Evolutionary conservation across 2,797 vertebrate species (phyloP).

Genomic region (Graptemys geographica): DNA sequence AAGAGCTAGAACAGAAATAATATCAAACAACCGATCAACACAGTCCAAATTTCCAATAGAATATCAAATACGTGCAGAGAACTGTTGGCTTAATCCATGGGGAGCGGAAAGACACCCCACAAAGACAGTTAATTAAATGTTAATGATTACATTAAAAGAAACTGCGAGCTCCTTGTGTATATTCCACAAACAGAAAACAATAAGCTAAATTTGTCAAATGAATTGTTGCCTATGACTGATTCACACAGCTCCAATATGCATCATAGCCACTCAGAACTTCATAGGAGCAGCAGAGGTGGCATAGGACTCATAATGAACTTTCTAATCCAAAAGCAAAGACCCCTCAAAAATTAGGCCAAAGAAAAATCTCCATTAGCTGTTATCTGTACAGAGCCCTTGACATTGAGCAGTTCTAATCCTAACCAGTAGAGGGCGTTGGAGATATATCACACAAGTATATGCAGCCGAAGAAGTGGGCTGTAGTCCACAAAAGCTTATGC

Average conservation of each 20-base stretch:
- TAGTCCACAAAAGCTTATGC: too few relatives aligned
- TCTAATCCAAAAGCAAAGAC: not conserved
- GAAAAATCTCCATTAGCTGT: not conserved
- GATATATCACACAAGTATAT: not conserved
- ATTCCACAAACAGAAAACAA: not conserved
- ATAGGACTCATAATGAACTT: not conserved
- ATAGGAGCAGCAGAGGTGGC: not conserved
- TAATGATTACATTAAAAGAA: not conserved
- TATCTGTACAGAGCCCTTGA: not conserved
- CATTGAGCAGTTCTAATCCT: not conserved
- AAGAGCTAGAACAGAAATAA: not conserved
- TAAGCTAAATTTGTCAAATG: not conserved
- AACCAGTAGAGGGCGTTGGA: constrained; percentile 35
- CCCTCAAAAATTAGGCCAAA: not conserved
- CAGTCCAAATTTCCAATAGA: not conserved
- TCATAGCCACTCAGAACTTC: not conserved
- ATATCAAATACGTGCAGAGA: fast-evolving
- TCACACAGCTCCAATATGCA: not conserved
- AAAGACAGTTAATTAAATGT: not conserved
- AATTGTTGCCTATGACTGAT: not conserved
- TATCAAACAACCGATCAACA: not conserved
- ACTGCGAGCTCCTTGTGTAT: not conserved
- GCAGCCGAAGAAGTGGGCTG: too few relatives aligned
- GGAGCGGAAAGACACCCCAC: not conserved
- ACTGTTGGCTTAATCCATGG: fast-evolving